Evolutionary conservation across 2,888 invertebrate species (phyloP), one percentile per base, ranked within the genome.

Genomic region (Rhimphoctona megacephalus): DNA sequence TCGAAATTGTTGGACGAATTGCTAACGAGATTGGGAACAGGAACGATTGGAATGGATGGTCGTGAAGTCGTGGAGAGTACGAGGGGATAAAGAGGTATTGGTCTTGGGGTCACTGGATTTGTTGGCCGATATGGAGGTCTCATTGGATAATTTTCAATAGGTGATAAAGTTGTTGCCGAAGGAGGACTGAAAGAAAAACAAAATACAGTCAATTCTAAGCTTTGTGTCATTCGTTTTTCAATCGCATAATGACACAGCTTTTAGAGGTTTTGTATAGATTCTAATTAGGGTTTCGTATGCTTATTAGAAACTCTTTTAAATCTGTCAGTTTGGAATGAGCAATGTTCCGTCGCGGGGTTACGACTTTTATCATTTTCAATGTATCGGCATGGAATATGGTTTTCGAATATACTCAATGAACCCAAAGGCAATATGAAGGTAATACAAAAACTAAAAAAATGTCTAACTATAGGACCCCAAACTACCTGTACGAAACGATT

Each of bases 71-170:
- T 89, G 17, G 91, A 87, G 11, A 92, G 81, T 19, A 85, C 73
- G 25, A 91, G 89, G 30, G 94, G 92, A 77, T 90, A 92, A 2
- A 94, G 91, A 30, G 93, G 94, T 85, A 94, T 96, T 92, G 92
- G 96, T 92, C 95, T 95, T 92, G 94, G 96, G 93, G 94, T 94
- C 22, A 91, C 83, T 46, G 91, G 90, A 49, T 90, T 92, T n/a
- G 91, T 90, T 49, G 93, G 93, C 30, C 91, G 90, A 73, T 22
- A 95, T 94, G 19, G 95, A 94, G 90, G 95, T 95, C 91, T 95
- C 95, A 14, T 95, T 94, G 4, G 96, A 95, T n/a, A 95, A 93
- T 89, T 89, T 70, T 91, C 90, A 77, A 85, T 80, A 8, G 82
- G 81, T n/a, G 88, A 80, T 61, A 86, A 81, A 76, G 83, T 85